Evolutionary conservation across 2,113 vertebrate genomes (phyloP), one percentile per base, ranked within the genome.

Genomic region (Marmota monax): DNA sequence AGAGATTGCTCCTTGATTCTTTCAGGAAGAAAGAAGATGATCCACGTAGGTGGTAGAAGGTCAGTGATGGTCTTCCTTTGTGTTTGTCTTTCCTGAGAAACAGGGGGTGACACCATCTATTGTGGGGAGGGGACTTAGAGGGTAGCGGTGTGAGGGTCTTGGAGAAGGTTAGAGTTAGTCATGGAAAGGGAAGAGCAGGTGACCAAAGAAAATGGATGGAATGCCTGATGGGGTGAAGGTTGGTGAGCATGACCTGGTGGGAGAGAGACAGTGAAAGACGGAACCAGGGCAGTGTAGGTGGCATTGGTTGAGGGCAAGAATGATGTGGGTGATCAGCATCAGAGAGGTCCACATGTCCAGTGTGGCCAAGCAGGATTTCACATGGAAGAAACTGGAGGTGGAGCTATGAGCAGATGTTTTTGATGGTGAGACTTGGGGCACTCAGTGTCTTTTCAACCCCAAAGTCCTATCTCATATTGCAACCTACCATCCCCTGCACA

Each of bases 31-130:
- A 22, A 53, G 1, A 39, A 61, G 48, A 37, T 53, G 80, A 42
- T 4, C 17, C 5, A 2, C 3, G 2, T 5, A 51, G 27, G 29
- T 17, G 2, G 32, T 1, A 0, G 61, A n/a, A 27, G 5, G 25
- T 9, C 4, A 45, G 16, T 14, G 25, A 11, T 0, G 1, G 4
- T 82, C 73, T 93, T 78, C 37, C 56, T 22, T 12, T 58, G 23
- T 9, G 1, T 10, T 34, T 51, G 42, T 76, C 32, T 53, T 22
- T 14, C 23, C n/a, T 45, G 23, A 88, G 87, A 79, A 37, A 37
- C 14, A 45, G 51, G 63, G 67, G 51, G 51, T 20, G 76, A 32
- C 20, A 51, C 25, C 37, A 20, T 37, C 25, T 11, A 22, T 42
- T 56, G 53, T 45, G 5, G 27, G 20, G 34, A 29, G 7, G 17